Evolutionary conservation across 2,113 vertebrate species (phyloP), one percentile per base, ranked within the genome.

Genomic region (Mustela nigripes): DNA sequence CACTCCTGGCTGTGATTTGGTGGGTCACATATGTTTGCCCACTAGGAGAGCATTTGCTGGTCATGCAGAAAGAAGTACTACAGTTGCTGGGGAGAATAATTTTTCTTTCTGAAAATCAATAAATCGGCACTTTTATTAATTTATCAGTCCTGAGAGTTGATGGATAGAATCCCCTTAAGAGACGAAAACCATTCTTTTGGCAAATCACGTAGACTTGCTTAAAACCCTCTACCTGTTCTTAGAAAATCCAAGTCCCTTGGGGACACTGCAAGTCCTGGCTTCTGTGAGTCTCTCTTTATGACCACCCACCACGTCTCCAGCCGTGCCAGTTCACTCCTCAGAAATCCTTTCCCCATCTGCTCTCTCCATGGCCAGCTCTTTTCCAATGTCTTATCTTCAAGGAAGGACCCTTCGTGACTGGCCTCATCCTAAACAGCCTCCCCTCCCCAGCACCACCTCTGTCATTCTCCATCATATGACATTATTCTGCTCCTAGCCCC

Each of bases 81-180:
- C 0, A 10, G 11, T 60, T 90, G n/a, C 74, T 95, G 45, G 67
- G 48, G 31, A 48, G 26, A 81, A 74, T 89, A 39, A 84, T 85
- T 89, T 79, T 39, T 60, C 67, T 84, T 80, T 76, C 67, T 87
- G 26, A 88, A 94, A 91, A 88, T 53, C 53, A 87, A 95, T 18
- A 80, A 73, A 94, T 12, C 69, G 33, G 69, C 39, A 91, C 33
- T 95, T 89, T 96, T 62, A 93, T 73, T 87, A 83, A 88, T 71
- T 89, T 22, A 45, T 74, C 28, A 67, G 33, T 85, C 71, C 95
- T 67, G 36, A 82, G 42, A 93, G 74, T 12, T 89, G 24, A 94
- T 69, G 24, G 87, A 83, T 60, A 89, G 96, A 93, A 91, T 78
- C 24, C 26, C 36, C 36, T 88, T 80, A 80, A n/a, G 58, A 65